A percentile compares a stretch with the other conserved stretches of the same genome.
These are phyloP conservation scores for Athrips mouffetella DNA, from an alignment of 2,888 invertebrate genomes.

Conservation along the genomic window DNA sequence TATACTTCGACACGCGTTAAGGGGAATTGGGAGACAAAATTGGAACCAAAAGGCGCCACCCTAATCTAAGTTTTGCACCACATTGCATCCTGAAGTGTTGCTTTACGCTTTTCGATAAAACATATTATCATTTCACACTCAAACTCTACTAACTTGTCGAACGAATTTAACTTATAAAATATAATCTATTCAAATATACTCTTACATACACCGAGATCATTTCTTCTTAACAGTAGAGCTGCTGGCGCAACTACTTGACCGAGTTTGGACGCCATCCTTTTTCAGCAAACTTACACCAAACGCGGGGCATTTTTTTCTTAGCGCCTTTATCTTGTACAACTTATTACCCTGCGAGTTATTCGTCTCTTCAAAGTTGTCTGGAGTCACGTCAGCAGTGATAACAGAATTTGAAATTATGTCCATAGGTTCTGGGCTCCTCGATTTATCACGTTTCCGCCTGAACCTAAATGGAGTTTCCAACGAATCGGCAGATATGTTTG, in stretches of 20 bases:
- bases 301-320: constrained; percentile 66
- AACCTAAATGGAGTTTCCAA: constrained; percentile 68
- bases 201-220: constrained; percentile 65
- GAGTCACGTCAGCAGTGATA: constrained; percentile 65
- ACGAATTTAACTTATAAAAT: constrained; percentile 32
- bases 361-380: constrained; percentile 66
- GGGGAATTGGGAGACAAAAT: no score
- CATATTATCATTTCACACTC: no score
- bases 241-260: constrained; percentile 65
- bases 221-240: constrained; percentile 69
- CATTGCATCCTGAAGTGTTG: no score
- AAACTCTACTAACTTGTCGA: constrained; percentile 11
- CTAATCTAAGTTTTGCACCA: no score
- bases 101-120: no score
- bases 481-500: constrained; percentile 69
- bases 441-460: constrained; percentile 67
- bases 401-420: constrained; percentile 63
- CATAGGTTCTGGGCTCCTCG: constrained; percentile 69
- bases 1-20: no score
- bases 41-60: no score
- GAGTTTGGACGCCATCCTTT: constrained; percentile 68
- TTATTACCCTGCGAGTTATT: constrained; percentile 72
- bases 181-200: no score
- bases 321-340: constrained; percentile 70
- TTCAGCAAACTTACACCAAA: constrained; percentile 62